Base-by-base conservation (phyloP, 2,797 vertebrate species). In the Novumbra hubbsi region DNA sequence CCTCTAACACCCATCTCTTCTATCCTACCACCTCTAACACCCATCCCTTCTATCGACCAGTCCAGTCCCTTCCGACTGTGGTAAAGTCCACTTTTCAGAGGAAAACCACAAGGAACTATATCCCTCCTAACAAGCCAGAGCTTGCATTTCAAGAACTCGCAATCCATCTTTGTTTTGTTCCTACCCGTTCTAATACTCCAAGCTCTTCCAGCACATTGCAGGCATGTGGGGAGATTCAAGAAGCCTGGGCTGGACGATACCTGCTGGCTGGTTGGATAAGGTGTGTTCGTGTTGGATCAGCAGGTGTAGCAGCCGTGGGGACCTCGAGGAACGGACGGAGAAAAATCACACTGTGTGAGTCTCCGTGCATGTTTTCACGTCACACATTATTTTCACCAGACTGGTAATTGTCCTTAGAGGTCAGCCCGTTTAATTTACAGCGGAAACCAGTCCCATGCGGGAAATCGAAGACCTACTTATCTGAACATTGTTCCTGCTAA, bases 341-440 rank as follows among this genome's bases (percentile, higher is more conserved):
- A 19, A 52, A 52, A 52, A 38, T 12, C 55, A 57, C 21, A 2
- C 21, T 27, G 55, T 11, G 21, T 21, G 12, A 4, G 32, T 38
- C 16, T 66, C 27, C 38, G 17, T 24, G 83, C 74, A 24, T 17
- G 68, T 80, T 66, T 34, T 64, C 63, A 50, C 71, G 78, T 90
- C 85, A 86, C 86, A 78, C 75, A 81, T 82, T 82, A 88, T 86
- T 87, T 85, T 83, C 84, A 83, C 76, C 67, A 80, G 75, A 7
- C 76, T 70, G 82, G 17, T 78, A 87, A 90, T 89, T 87, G 75
- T 81, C 76, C 81, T 78, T 41, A 2, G 82, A 83, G 86, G 92
- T 91, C 90, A 82, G 78, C 76, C 81, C 83, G 90, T 87, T 89
- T 90, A 90, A 90, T 92, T 91, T 90, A 90, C 87, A 83, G 86